Base-by-base conservation (phyloP, 2,888 invertebrate genomes). In the Cheilosia vernalis region DNA sequence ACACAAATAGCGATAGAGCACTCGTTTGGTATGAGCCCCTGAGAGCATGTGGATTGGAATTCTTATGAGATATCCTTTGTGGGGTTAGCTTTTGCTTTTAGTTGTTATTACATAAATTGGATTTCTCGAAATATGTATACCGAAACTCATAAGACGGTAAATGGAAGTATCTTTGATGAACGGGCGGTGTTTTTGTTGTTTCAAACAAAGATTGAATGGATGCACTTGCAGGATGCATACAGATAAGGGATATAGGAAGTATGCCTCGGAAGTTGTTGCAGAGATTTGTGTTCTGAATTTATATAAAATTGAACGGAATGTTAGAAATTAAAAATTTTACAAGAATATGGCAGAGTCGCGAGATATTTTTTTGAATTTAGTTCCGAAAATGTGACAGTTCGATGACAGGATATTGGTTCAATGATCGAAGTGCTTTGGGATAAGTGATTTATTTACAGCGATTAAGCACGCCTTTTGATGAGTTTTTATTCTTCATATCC, bases 31-130 rank as follows among this genome's bases (percentile, higher is more conserved):
- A n/a, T n/a, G 30, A 30, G 30, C 3, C n/a, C n/a, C 10, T 64
- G 21, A 10, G 30, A 10, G 19, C 21, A 17, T 55, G 53, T 9
- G 37, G 51, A 51, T 64, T 51, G 37, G 17, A 40, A 40, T 27
- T 40, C 66, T 27, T 66, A 27, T 47, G 66, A 40, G 40, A 40
- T 33, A 40, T 66, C 53, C 42, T 53, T 63, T 63, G 64, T 66
- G 37, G 15, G 19, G 37, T 66, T 58, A 21, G 24, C 9, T 66
- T 66, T 66, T 66, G 53, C 66, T 66, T 66, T 66, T 42, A 66
- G 53, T 55, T 17, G 27, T 66, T 60, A 42, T 21, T 17, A 42
- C 10, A 53, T 27, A 66, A 66, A 66, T 66, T 66, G 66, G 51
- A 53, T 66, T 66, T 66, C 40, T 53, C 27, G 40, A 27, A 53